Base-by-base conservation (phyloP, 1,140 invertebrate species). In the Drosophila leontia region DNA sequence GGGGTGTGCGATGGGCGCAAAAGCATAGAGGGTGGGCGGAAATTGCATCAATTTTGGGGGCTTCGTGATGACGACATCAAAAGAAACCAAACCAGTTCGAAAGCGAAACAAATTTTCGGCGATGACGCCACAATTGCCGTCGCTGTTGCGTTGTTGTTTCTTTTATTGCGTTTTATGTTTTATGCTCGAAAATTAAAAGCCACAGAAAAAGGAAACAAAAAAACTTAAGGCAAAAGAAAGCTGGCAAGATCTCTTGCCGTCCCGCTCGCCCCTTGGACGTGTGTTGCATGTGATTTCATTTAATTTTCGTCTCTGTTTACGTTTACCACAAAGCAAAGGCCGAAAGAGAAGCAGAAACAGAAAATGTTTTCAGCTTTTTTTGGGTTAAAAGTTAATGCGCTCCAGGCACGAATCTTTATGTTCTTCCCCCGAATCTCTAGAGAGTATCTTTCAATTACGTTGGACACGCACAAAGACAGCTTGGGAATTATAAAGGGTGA, bases 241-340 rank as follows among this genome's bases (percentile, higher is more conserved):
- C 75, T 60, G 48, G 42, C 57, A 51, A 63, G 55, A 63, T 74
- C 63, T 84, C 48, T 81, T 60, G 42, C 50, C 29, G 9, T 84
- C 65, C 47, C 61, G 23, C 67, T 81, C 55, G 59, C 75, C 68
- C 82, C 74, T 50, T 55, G 64, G 53, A 88, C 84, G 84, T 88
- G 84, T 62, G 78, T 84, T 87, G 84, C 84, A 87, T 87, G 84
- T 90, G 84, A 87, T 88, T 88, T 78, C 81, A 81, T 90, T 88
- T 84, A 71, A 79, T 81, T 86, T 82, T 63, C 61, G 62, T 63
- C 57, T 75, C 42, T 71, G 71, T 74, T 79, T 78, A 78, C 75
- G 75, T 78, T 82, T 72, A 70, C 84, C 83, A 63, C 83, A 87
- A 72, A 65, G 69, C 56, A 78, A 44, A 77, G 65, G 29, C 60